phyloP scores from a whole-genome alignment of 2,113 vertebrate species.

The Rhizomys pruinosus region DNA sequence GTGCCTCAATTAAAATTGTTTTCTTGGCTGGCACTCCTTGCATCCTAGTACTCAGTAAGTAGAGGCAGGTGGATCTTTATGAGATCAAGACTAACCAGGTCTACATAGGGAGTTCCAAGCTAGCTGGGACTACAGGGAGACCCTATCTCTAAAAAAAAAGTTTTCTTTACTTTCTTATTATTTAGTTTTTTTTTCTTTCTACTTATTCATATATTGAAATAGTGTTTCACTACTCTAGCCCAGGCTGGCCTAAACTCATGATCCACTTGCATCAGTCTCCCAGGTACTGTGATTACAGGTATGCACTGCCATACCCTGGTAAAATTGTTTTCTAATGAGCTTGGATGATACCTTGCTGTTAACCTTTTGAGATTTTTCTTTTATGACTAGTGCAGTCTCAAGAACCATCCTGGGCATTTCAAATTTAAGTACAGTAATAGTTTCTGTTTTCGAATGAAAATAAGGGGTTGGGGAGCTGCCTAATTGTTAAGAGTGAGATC shows the following conservation, averaged over 20 bases:
- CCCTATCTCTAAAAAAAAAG: background rate
- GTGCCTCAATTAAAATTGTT: slow-evolving; percentile 25
- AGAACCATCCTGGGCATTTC: slow-evolving; percentile 51
- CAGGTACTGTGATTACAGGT: background rate
- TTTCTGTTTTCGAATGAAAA: background rate
- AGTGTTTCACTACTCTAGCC: background rate
- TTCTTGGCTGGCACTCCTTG: too few species aligned
- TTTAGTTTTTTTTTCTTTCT: background rate
- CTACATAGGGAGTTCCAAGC: background rate
- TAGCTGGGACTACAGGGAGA: background rate
- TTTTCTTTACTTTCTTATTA: background rate
- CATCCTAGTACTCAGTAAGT: too few species aligned
- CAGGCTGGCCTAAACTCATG: background rate
- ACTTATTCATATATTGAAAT: background rate
- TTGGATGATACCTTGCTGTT: slow-evolving; percentile 19
- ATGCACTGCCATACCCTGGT: background rate
- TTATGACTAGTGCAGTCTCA: background rate
- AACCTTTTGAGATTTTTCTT: slow-evolving; percentile 46
- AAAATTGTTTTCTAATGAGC: slow-evolving; percentile 19
- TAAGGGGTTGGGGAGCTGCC: background rate
- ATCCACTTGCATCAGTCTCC: background rate
- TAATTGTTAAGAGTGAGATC: background rate
- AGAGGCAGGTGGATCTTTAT: background rate
- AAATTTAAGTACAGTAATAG: background rate
- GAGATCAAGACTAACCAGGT: background rate